Conservation (phyloP, 2,888 invertebrate species). For the Teleogryllus oceanicus region DNA sequence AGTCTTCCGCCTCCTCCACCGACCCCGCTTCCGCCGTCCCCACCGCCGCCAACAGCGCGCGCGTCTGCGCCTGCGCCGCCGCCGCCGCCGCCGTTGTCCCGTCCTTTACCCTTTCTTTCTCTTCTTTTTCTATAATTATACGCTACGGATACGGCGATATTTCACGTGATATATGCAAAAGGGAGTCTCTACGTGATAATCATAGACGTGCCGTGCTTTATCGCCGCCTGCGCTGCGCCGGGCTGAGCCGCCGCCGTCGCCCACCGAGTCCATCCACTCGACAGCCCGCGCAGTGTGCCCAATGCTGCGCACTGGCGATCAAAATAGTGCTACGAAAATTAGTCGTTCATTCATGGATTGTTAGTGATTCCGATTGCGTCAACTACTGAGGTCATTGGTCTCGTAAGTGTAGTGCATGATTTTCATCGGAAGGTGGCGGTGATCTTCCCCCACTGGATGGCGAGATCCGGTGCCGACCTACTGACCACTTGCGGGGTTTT, state of each 20-base stretch:
- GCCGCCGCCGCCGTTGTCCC: neutral
- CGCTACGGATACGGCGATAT: slow-evolving; percentile 5
- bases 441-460: no score
- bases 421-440: no score
- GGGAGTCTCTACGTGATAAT: neutral
- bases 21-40: neutral
- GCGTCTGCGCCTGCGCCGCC: neutral
- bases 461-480: no score
- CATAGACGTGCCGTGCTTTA: slow-evolving; percentile 6
- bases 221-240: neutral
- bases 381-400: no score
- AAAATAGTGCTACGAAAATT: no score
- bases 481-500: no score
- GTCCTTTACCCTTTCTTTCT: neutral
- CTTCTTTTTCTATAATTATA: neutral
- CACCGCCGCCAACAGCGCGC: no score
- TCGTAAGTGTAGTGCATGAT: no score
- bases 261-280: neutral
- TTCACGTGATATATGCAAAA: slow-evolving; percentile 9
- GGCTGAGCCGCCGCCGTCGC: neutral
- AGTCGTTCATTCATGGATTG: no score
- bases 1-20: neutral
- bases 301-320: no score
- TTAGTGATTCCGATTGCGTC: no score
- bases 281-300: no score